Evolutionary conservation across 1,140 invertebrate genomes (phyloP), one percentile per base, ranked within the genome.

Genomic region (Orius laevigatus): DNA sequence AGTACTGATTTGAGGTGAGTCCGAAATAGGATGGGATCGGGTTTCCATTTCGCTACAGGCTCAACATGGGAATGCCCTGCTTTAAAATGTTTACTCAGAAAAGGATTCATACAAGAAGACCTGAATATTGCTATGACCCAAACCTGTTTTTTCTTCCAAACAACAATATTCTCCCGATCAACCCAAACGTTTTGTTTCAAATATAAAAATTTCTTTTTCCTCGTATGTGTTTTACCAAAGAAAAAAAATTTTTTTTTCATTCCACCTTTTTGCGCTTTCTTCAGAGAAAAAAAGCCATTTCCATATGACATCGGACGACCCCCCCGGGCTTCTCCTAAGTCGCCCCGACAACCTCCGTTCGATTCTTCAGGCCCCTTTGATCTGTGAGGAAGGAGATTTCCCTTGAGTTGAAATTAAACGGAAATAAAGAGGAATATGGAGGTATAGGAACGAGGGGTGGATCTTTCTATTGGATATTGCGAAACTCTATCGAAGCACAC

Each of bases 361-460:
- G 25, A 25, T 25, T 25, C 43, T 31, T 45, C 15, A 31, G 20
- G 20, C 20, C 15, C 41, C 43, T 45, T 45, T 45, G 43, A 45
- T 45, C 40, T 19, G 40, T 45, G 18, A 8, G 18, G 32, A 45
- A 45, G 43, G 25, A 45, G 43, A 45, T 45, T 45, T 45, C 43
- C 43, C 43, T 45, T n/a, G 43, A 31, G 43, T 18, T 45, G 18
- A 31, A 45, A 45, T 45, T 45, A 45, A 45, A 45, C 43, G 43
- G 43, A 45, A 45, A 45, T 45, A 45, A 45, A 19, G 32, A 32
- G 25, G 43, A 45, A 31, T 31, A 25, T 45, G 18, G 43, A 45
- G 32, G 19, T 43, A 43, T 19, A 43, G 16, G 43, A 31, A 45
- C 25, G 32, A 45, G 18, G 25, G 43, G n/a, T n/a, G n/a, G 32